Evolutionary conservation across 2,113 vertebrate genomes (phyloP).

Genomic region (Leptobrachium ailaonicum): DNA sequence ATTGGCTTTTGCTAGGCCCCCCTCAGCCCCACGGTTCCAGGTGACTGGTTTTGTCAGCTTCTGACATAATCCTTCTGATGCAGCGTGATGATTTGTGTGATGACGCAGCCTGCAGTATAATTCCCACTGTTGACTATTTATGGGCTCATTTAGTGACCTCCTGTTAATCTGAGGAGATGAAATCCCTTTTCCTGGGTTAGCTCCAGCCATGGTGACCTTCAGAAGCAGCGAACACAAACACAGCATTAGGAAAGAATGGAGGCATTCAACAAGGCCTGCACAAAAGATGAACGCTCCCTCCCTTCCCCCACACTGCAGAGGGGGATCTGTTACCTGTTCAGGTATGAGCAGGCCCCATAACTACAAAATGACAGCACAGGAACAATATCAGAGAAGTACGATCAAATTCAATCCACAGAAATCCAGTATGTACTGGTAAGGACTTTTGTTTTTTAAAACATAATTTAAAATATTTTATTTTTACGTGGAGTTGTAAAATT

Average conservation of each 20-base stretch:
- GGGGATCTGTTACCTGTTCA: slow-evolving; percentile 21
- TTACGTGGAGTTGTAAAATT: no score
- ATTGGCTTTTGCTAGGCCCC: not conserved
- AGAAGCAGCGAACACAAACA: slow-evolving; percentile 34
- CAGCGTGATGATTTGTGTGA: not conserved
- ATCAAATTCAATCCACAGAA: not conserved
- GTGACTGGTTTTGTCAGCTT: not conserved
- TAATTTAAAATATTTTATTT: no score
- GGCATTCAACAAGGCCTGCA: slow-evolving; percentile 18
- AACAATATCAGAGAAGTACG: not conserved
- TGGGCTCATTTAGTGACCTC: slow-evolving; percentile 40
- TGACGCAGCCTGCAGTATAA: not conserved
- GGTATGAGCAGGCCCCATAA: not conserved
- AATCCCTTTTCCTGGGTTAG: slow-evolving; percentile 31
- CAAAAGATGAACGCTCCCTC: slow-evolving; percentile 11
- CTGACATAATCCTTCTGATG: not conserved
- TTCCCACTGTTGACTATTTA: slow-evolving; percentile 15
- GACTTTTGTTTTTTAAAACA: no score
- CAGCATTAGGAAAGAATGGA: slow-evolving; percentile 46
- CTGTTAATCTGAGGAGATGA: slow-evolving; percentile 30
- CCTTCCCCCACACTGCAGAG: not conserved
- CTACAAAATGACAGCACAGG: not conserved
- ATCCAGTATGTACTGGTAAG: not conserved
- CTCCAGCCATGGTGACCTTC: slow-evolving; percentile 40
- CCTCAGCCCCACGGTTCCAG: not conserved